A percentile compares a stretch with the other conserved stretches of the same genome.
These are phyloP conservation scores for Chaenodraco wilsoni DNA, from an alignment of 2,797 vertebrate genomes.

Conservation along the genomic window DNA sequence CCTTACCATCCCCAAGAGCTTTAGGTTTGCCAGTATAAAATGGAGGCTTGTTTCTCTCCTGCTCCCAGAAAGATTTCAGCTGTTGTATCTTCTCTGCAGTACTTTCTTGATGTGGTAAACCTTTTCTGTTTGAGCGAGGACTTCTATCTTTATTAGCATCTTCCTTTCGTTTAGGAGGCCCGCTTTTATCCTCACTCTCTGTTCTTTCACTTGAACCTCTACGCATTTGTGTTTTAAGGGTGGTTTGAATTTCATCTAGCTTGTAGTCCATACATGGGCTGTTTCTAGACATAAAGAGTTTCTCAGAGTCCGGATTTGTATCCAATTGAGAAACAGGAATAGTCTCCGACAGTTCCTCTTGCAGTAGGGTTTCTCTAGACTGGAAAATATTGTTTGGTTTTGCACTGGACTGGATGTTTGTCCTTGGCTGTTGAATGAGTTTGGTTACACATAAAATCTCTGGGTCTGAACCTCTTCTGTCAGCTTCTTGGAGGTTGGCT, in stretches of 20 bases:
- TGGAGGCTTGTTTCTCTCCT: slow-evolving; percentile 69
- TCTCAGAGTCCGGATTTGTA: slow-evolving; percentile 39
- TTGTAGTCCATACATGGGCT: slow-evolving; percentile 28
- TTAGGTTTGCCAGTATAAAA: slow-evolving; percentile 54
- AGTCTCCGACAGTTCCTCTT: slow-evolving; percentile 21
- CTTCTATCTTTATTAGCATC: slow-evolving; percentile 52
- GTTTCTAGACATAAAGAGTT: slow-evolving; percentile 28
- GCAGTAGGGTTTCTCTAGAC: slow-evolving; percentile 26
- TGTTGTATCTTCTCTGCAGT: slow-evolving; percentile 75
- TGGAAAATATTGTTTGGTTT: slow-evolving; percentile 32
- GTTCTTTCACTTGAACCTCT: slow-evolving; percentile 49
- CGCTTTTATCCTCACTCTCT: slow-evolving; percentile 46
- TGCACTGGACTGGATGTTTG: slow-evolving; percentile 15
- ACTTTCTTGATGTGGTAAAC: slow-evolving; percentile 62
- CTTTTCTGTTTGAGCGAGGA: slow-evolving; percentile 50
- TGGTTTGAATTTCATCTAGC: slow-evolving; percentile 26
- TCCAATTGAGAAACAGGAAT: slow-evolving; percentile 28
- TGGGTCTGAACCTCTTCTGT: slow-evolving; percentile 45
- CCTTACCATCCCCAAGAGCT: slow-evolving; percentile 50
- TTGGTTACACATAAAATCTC: slow-evolving; percentile 39
- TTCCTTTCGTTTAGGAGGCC: slow-evolving; percentile 54
- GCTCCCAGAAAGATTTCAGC: slow-evolving; percentile 83
- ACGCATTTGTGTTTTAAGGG: slow-evolving; percentile 26
- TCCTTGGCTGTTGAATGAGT: slow-evolving; percentile 14
- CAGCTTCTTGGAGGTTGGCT: slow-evolving; percentile 4